Evolutionary conservation across 1,140 invertebrate species (phyloP).

Genomic region (Pseudomyrmex cubaensis): DNA sequence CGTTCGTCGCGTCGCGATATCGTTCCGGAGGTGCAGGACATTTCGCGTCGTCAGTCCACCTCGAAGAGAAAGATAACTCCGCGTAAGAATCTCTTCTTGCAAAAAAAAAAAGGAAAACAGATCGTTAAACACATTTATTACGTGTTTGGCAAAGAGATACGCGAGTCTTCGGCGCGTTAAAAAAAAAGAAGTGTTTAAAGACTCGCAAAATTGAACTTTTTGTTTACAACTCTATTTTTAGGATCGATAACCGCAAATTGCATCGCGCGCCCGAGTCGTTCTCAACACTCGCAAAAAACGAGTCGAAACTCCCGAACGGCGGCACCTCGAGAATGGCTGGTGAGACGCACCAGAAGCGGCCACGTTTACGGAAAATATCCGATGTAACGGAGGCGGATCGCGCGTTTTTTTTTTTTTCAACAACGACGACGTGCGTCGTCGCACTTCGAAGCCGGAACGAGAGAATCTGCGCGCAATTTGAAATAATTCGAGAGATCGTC

Average conservation of each 20-base stretch:
- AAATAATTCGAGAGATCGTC: not conserved
- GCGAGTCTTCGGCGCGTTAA: not conserved
- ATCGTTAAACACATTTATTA: not conserved
- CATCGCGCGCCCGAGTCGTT: slow-evolving; percentile 27
- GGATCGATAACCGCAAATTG: slow-evolving; percentile 31
- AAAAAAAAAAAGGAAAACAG: not conserved
- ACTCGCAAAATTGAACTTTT: not conserved
- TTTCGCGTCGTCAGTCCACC: not conserved
- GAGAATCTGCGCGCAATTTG: not conserved
- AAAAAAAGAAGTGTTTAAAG: not conserved
- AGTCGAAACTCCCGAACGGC: slow-evolving; percentile 26
- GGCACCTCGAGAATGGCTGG: slow-evolving; percentile 70
- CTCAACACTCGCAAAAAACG: slow-evolving; percentile 55
- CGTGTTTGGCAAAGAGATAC: not conserved
- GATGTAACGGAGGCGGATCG: slow-evolving; percentile 40
- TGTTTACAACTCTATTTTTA: not conserved
- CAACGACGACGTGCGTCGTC: not conserved
- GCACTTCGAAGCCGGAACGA: not conserved
- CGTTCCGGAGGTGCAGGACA: not conserved
- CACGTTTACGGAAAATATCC: slow-evolving; percentile 80
- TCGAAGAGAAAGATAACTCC: not conserved
- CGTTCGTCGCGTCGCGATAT: not conserved
- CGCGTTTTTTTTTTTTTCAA: too few relatives aligned
- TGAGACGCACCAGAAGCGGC: slow-evolving; percentile 79
- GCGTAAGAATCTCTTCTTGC: not conserved